These are phyloP conservation scores for Carduelis carduelis DNA, from an alignment of 2,797 vertebrate genomes.

Conservation along the genomic window DNA sequence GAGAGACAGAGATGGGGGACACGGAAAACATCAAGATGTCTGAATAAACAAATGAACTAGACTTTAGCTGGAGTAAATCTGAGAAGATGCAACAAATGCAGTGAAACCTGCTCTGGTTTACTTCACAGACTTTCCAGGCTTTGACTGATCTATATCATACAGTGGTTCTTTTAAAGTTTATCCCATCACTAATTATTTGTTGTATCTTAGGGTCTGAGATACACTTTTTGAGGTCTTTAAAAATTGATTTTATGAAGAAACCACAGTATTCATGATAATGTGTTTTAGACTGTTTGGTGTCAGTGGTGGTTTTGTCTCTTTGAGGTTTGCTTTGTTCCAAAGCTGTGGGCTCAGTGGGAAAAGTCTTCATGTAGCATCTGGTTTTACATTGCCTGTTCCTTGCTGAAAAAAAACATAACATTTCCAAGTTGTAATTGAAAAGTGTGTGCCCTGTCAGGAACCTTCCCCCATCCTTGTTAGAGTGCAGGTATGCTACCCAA, in stretches of 20 bases:
- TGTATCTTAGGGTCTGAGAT: background rate
- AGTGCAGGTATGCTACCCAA: background rate
- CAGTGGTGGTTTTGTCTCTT: background rate
- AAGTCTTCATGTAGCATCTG: background rate
- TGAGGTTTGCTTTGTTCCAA: conserved; percentile 7
- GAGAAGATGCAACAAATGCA: background rate
- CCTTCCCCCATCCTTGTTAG: background rate
- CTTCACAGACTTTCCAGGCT: background rate
- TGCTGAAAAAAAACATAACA: background rate
- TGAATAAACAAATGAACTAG: background rate
- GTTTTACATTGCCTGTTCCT: background rate
- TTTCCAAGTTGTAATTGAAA: conserved; percentile 1
- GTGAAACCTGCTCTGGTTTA: background rate
- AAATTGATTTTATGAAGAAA: background rate
- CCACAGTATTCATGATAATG: background rate
- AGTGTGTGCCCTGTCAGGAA: background rate
- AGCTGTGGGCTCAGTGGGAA: conserved; percentile 8
- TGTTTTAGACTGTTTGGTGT: conserved; percentile 7
- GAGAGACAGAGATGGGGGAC: background rate
- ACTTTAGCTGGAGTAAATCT: background rate
- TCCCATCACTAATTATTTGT: background rate
- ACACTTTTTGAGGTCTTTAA: background rate
- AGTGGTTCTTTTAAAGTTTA: background rate
- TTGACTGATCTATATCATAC: background rate
- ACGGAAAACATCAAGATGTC: background rate